A percentile compares a stretch with the other conserved stretches of the same genome.
Conservation (phyloP, 1,140 invertebrate species). For the Cecropterus lyciades region DNA sequence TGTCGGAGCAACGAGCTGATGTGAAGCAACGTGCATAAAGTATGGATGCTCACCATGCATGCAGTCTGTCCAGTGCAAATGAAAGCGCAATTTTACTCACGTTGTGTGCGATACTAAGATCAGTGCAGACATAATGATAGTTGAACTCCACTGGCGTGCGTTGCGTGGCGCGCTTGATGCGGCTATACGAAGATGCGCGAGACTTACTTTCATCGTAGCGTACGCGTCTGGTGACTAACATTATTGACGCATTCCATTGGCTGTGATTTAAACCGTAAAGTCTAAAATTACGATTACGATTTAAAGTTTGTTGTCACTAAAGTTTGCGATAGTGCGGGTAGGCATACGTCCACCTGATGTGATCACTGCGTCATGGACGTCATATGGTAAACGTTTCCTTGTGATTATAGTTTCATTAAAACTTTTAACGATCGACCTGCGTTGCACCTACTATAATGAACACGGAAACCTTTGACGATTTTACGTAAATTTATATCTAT, state of each 20-base stretch:
- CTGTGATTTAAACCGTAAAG: conserved; percentile 25
- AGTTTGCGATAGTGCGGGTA: too few relatives aligned
- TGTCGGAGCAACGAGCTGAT: too few relatives aligned
- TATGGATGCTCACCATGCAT: not conserved
- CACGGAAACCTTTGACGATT: conserved; percentile 39
- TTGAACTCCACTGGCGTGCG: not conserved
- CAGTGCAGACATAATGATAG: not conserved
- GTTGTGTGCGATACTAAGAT: conserved; percentile 27
- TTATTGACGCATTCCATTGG: conserved; percentile 58
- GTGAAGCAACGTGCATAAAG: not conserved
- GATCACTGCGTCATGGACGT: too few relatives aligned
- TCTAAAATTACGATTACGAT: not conserved
- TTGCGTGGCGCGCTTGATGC: not conserved
- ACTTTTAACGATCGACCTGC: conserved; percentile 37
- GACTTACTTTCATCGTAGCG: conserved; percentile 54
- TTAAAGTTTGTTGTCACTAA: too few relatives aligned
- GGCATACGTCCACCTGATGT: too few relatives aligned
- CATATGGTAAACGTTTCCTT: conserved; percentile 1
- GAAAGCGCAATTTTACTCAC: conserved; percentile 19
- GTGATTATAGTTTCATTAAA: conserved; percentile 13
- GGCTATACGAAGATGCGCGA: conserved; percentile 39
- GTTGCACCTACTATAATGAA: conserved; percentile 29
- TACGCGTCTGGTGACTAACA: conserved; percentile 45
- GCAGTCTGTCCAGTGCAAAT: conserved; percentile 1
- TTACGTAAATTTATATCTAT: conserved; percentile 33